Evolutionary conservation across 2,888 invertebrate species (phyloP).

Genomic region (Acanthosoma haemorrhoidale): DNA sequence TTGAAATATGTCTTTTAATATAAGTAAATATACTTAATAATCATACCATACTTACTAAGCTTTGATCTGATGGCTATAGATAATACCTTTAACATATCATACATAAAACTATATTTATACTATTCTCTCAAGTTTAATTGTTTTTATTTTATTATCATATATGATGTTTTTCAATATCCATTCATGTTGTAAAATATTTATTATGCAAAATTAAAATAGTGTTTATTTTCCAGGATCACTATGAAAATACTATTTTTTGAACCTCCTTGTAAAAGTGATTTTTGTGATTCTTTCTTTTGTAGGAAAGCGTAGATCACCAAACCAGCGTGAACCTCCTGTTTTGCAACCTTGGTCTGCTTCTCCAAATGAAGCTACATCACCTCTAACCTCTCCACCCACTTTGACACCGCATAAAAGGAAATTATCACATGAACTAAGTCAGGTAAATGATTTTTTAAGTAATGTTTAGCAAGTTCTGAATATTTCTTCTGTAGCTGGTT

Average conservation of each 20-base stretch:
- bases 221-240: too few species aligned
- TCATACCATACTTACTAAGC: too few species aligned
- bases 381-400: constrained; percentile 37
- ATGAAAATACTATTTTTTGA: too few species aligned
- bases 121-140: too few species aligned
- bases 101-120: too few species aligned
- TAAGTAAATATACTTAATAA: neutral
- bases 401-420: constrained; percentile 40
- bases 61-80: too few species aligned
- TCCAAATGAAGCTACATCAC: constrained; percentile 9
- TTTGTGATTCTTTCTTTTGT: neutral
- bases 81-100: too few species aligned
- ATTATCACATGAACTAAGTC: constrained; percentile 18
- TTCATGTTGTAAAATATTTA: too few species aligned
- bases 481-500: neutral
- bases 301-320: constrained; percentile 11
- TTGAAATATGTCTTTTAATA: neutral
- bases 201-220: too few species aligned
- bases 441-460: neutral
- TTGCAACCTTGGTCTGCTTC: constrained; percentile 40
- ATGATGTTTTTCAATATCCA: too few species aligned
- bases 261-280: too few species aligned
- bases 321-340: constrained; percentile 38
- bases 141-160: too few species aligned
- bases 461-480: neutral